Percentiles rank a stretch among this genome's conserved stretches.
Conservation (phyloP, 2,797 vertebrate species). For the Schizopygopsis pylzovi region DNA sequence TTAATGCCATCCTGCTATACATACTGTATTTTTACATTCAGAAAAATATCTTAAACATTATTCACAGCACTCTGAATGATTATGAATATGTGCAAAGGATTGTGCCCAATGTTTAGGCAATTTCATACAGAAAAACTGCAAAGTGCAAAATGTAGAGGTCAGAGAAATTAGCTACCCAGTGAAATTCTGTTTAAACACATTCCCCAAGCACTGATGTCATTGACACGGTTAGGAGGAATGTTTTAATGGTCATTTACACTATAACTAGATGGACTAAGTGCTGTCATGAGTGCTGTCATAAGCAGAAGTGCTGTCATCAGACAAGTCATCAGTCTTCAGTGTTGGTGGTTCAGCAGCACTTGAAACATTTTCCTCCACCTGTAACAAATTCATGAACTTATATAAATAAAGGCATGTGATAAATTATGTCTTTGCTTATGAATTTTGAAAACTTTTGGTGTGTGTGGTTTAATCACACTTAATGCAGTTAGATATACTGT, state of each 20-base stretch:
- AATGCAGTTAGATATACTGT: background rate
- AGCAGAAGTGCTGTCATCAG: background rate
- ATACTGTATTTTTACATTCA: background rate
- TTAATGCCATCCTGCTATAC: background rate
- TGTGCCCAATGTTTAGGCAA: no score
- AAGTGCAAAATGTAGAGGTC: background rate
- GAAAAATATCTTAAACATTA: background rate
- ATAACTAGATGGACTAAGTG: background rate
- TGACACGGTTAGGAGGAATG: conserved; percentile 5
- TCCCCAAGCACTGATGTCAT: conserved; percentile 3
- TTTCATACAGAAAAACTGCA: background rate
- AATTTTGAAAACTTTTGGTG: background rate
- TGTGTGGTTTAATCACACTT: background rate
- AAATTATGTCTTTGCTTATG: background rate
- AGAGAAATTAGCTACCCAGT: background rate
- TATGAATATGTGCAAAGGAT: background rate
- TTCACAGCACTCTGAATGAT: background rate
- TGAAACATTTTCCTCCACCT: conserved; percentile 40
- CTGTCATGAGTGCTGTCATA: background rate
- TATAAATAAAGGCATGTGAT: background rate
- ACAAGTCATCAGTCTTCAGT: conserved; percentile 7
- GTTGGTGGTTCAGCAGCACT: background rate
- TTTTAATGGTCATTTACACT: background rate
- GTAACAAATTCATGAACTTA: conserved; percentile 21
- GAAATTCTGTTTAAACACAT: background rate